phyloP scores from a whole-genome alignment of 2,113 vertebrate species.

The Mirounga angustirostris region DNA sequence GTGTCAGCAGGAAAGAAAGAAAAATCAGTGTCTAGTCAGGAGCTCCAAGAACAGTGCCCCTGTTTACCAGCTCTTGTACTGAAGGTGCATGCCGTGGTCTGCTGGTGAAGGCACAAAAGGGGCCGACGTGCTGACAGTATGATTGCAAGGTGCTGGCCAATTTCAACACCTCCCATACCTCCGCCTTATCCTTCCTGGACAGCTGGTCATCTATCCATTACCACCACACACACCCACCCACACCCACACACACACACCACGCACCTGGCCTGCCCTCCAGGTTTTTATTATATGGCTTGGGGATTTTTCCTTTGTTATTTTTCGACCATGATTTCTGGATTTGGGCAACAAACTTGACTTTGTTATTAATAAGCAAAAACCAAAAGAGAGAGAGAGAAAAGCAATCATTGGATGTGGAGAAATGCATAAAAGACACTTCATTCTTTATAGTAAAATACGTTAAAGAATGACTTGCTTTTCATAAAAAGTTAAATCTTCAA shows the following conservation, averaged over 20 bases:
- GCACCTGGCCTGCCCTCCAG: too few relatives aligned
- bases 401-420: not conserved
- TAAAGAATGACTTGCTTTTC: not conserved
- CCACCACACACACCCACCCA: too few relatives aligned
- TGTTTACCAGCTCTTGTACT: conserved; percentile 18
- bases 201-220: not conserved
- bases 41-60: conserved; percentile 34
- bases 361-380: conserved; percentile 53
- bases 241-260: not conserved
- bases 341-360: not conserved
- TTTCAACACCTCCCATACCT: not conserved
- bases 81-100: not conserved
- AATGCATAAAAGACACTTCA: not conserved
- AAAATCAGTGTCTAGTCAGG: conserved; percentile 30
- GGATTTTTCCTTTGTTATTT: conserved; percentile 28
- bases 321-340: not conserved
- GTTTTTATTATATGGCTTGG: not conserved
- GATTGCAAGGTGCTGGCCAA: not conserved
- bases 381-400: not conserved
- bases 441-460: not conserved
- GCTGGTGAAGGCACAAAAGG: not conserved
- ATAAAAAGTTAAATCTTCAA: not conserved
- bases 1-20: not conserved
- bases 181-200: not conserved
- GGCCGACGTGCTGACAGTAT: not conserved